These are phyloP conservation scores for Dicaeum eximium DNA, from an alignment of 2,113 vertebrate species.

Conservation along the genomic window DNA sequence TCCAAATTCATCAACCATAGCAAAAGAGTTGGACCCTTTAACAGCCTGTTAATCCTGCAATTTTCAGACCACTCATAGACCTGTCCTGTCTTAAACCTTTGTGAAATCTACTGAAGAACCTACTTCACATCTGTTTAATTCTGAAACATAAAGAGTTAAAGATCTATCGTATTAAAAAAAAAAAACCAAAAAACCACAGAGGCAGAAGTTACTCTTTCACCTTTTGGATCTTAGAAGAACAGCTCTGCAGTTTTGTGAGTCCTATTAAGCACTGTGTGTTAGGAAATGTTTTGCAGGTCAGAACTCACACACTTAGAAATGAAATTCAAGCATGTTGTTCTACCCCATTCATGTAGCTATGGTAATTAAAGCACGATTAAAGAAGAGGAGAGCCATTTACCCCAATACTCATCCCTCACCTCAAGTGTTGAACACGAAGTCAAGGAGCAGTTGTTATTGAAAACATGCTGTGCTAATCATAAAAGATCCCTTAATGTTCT, in stretches of 20 bases:
- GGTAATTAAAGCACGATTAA: background rate
- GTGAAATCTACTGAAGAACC: background rate
- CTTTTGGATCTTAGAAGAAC: background rate
- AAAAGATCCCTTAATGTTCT: background rate
- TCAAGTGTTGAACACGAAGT: background rate
- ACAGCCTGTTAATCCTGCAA: background rate
- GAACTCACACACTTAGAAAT: background rate
- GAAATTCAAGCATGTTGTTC: background rate
- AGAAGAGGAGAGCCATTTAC: background rate
- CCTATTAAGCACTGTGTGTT: background rate
- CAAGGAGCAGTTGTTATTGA: background rate
- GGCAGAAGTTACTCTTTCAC: background rate
- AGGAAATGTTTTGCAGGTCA: background rate
- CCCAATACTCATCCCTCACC: background rate
- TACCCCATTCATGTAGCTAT: background rate
- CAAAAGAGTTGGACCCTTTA: background rate
- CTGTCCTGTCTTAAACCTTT: background rate
- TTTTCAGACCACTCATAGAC: background rate
- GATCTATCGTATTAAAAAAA: fast-evolving
- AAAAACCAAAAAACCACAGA: background rate
- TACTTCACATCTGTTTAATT: background rate
- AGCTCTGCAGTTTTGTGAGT: background rate
- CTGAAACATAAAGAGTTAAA: background rate
- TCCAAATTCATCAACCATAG: background rate
- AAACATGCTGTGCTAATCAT: background rate